Conservation (phyloP, 2,797 vertebrate genomes). For the Pseudomugil tenellus region DNA sequence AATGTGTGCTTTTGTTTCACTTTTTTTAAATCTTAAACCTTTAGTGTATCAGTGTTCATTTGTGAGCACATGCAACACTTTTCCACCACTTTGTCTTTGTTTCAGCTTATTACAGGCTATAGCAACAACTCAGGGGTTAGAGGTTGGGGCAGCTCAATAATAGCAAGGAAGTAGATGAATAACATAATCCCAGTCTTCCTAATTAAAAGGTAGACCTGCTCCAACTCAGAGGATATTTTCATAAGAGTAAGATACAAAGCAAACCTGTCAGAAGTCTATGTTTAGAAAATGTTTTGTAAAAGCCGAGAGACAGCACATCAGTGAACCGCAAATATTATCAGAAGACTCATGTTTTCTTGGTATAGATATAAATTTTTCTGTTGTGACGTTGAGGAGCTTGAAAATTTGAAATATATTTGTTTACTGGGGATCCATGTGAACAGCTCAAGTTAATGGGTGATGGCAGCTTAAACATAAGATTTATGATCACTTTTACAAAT, state of each 20-base stretch:
- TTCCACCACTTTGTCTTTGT: slow-evolving; percentile 44
- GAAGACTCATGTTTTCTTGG: slow-evolving; percentile 4
- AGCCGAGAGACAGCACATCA: slow-evolving; percentile 18
- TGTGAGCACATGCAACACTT: slow-evolving; percentile 36
- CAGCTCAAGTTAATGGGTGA: neutral
- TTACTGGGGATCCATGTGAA: neutral
- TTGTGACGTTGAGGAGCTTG: neutral
- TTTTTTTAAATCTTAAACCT: slow-evolving; percentile 9
- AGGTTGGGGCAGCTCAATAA: slow-evolving; percentile 65
- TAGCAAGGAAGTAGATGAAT: slow-evolving; percentile 65
- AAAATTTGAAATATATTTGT: neutral
- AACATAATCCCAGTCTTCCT: slow-evolving; percentile 63
- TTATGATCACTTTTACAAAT: neutral
- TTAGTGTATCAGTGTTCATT: slow-evolving; percentile 45
- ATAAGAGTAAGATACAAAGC: too few relatives aligned
- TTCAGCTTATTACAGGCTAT: slow-evolving; percentile 67
- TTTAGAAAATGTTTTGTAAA: slow-evolving; percentile 47
- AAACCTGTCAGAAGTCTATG: slow-evolving; percentile 54
- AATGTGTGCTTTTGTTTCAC: slow-evolving; percentile 14
- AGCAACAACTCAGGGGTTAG: slow-evolving; percentile 66
- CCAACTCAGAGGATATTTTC: too few relatives aligned
- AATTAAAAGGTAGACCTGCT: slow-evolving; percentile 73
- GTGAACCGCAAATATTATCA: slow-evolving; percentile 1
- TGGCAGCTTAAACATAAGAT: neutral
- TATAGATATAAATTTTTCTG: slow-evolving; percentile 5